Evolutionary conservation across 2,888 invertebrate genomes (phyloP).

Genomic region (Gymnosoma rotundatum): DNA sequence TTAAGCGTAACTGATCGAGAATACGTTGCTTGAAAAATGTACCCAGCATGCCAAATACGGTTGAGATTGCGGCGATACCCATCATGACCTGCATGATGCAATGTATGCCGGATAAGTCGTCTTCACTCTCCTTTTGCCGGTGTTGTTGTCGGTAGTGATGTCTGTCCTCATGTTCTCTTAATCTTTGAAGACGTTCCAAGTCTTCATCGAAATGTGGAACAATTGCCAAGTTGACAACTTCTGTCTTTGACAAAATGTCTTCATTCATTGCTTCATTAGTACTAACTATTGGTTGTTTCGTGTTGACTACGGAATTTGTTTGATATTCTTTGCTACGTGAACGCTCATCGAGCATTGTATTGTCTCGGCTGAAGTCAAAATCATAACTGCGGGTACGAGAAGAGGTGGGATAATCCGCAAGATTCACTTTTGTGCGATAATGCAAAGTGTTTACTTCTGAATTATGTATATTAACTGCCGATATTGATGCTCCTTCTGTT

Average conservation of each 20-base stretch:
- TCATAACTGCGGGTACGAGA: constrained; percentile 78
- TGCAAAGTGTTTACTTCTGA: constrained; percentile 74
- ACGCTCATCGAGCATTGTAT: constrained; percentile 80
- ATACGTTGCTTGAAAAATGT: constrained; percentile 82
- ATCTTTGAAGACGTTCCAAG: constrained; percentile 79
- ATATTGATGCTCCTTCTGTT: constrained; percentile 73
- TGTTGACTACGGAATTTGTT: constrained; percentile 73
- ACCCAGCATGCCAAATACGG: constrained; percentile 82
- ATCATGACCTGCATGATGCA: constrained; percentile 83
- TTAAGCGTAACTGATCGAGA: constrained; percentile 81
- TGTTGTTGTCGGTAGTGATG: constrained; percentile 80
- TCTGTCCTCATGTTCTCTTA: constrained; percentile 78
- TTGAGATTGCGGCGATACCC: constrained; percentile 82
- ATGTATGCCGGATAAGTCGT: constrained; percentile 82
- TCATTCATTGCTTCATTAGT: constrained; percentile 76
- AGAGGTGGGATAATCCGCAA: constrained; percentile 79
- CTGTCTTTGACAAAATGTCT: constrained; percentile 81
- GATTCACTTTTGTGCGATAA: constrained; percentile 79
- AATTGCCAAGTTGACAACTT: constrained; percentile 82
- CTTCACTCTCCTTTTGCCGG: constrained; percentile 79
- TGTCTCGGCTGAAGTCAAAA: constrained; percentile 81
- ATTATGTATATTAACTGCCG: constrained; percentile 52
- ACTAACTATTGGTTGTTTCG: constrained; percentile 69
- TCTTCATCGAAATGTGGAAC: constrained; percentile 82
- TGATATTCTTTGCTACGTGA: constrained; percentile 76